A percentile compares a stretch with the other conserved stretches of the same genome.
phyloP scores from a whole-genome alignment of 1,140 invertebrate genomes.

The Orchestia grillus region DNA sequence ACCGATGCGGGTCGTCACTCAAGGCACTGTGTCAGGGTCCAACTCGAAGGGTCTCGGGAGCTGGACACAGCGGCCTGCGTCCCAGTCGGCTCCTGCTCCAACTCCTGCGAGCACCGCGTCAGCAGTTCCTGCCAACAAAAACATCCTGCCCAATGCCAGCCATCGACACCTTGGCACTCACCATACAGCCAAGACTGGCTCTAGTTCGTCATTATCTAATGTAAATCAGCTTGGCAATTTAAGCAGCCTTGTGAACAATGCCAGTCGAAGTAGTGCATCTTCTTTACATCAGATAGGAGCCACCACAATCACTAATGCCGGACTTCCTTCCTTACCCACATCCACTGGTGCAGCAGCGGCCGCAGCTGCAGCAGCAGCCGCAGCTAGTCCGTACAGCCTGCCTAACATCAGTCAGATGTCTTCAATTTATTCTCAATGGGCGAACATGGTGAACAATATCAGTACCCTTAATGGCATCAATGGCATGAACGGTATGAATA shows the following conservation, averaged over 20 bases:
- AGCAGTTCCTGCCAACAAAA: background rate
- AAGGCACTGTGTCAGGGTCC: background rate
- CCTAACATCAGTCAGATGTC: slow-evolving; percentile 19
- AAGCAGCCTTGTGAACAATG: slow-evolving; percentile 25
- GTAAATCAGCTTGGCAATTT: background rate
- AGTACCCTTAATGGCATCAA: slow-evolving; percentile 38
- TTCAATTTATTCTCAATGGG: slow-evolving; percentile 30
- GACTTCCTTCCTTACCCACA: slow-evolving; percentile 56
- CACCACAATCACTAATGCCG: slow-evolving; percentile 59
- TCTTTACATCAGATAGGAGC: slow-evolving; percentile 62
- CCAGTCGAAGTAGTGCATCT: slow-evolving; percentile 32
- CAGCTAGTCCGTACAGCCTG: background rate
- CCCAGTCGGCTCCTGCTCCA: slow-evolving; percentile 60
- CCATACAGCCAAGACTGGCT: slow-evolving; percentile 22
- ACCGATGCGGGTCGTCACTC: slow-evolving; percentile 66
- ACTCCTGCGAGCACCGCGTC: slow-evolving; percentile 58
- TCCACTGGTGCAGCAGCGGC: slow-evolving; percentile 54
- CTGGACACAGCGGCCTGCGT: slow-evolving; percentile 69
- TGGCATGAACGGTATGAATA: slow-evolving; percentile 29
- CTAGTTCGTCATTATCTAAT: slow-evolving; percentile 3
- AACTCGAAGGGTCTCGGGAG: slow-evolving; percentile 66
- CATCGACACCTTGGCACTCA: background rate
- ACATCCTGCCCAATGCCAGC: background rate
- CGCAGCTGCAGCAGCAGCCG: slow-evolving; percentile 58
- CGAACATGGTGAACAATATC: slow-evolving; percentile 38